Evolutionary conservation across 2,888 invertebrate species (phyloP), one percentile per base, ranked within the genome.

Genomic region (Octonoba sinensis): DNA sequence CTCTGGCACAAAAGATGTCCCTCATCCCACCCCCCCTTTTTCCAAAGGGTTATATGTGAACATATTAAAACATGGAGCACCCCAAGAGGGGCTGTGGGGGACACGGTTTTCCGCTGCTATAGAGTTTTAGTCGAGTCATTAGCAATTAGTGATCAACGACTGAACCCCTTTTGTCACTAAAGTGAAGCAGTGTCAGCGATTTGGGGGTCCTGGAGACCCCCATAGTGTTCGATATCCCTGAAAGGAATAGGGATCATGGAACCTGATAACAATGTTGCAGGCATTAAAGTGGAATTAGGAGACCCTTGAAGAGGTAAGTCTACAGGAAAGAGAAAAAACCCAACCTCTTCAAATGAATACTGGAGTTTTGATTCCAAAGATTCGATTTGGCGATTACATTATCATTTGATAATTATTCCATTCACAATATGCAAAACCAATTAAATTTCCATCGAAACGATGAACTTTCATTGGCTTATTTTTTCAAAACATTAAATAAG

Each of bases 81-180:
- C 20, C 49, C 27, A 8, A 46, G 22, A 44, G 54, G 59, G 44
- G 60, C 18, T 18, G 51, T 15, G 20, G 67, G 44, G 60, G 49
- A 49, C 59, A 78, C 72, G 72, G 72, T 79, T 79, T 79, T 79
- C 78, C 78, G 72, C 72, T 75, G 57, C 59, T 67, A 47, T 65
- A 56, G 59, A 75, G 66, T 71, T 79, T 79, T 79, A 79, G 66
- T 72, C 78, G 78, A 79, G 78, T 79, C 78, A 79, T 79, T 79
- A 79, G 78, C 78, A 79, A 79, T 79, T 79, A 79, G 78, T 66
- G 66, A 67, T 67, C 67, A 75, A 67, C 47, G 78, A 71, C 57
- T 65, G 60, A 54, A 65, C 78, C 57, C 72, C 72, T 72, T 71
- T 79, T 67, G 72, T 66, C 70, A 65, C 64, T 56, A 56, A 22